Percentiles rank a stretch among this genome's conserved stretches.
Evolutionary conservation across 53 echinoderm and acorn worm genomes (phyloP).

Genomic region (Holothuria leucospilota): DNA sequence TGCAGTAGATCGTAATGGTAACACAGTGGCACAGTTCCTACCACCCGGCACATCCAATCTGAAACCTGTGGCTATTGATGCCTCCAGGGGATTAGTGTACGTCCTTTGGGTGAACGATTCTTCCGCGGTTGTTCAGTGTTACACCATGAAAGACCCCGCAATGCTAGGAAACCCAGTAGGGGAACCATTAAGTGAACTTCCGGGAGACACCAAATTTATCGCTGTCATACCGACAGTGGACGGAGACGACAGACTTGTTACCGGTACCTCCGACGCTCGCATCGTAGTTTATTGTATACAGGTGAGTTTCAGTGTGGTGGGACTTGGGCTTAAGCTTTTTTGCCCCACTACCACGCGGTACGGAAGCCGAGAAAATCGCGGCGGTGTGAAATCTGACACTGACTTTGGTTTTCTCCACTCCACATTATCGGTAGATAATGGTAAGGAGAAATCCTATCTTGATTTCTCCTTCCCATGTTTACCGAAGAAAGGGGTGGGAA

Average conservation of each 20-base stretch:
- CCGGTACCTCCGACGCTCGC: background rate
- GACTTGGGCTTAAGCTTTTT: no score
- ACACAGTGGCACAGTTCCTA: slow-evolving; percentile 2
- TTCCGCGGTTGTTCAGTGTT: slow-evolving; percentile 3
- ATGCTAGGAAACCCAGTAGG: background rate
- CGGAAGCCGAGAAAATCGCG: no score
- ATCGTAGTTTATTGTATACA: slow-evolving; percentile 14
- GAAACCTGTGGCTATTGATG: background rate
- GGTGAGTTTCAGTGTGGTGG: background rate
- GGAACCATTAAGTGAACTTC: background rate
- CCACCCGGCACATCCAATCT: background rate
- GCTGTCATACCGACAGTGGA: background rate
- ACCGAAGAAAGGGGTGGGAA: no score
- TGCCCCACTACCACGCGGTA: no score
- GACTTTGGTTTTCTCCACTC: no score
- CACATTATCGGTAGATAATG: no score
- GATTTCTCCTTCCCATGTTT: no score
- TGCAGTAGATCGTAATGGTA: background rate
- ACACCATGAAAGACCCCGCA: background rate
- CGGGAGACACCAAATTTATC: slow-evolving; percentile 1
- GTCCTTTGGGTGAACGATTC: slow-evolving; percentile 10
- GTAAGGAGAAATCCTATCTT: no score
- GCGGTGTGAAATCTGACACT: no score
- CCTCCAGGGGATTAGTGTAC: background rate
- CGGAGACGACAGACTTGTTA: slow-evolving; percentile 2